Evolutionary conservation across 2,888 invertebrate species (phyloP), one percentile per base, ranked within the genome.

Genomic region (Scaptomyza cyrtandrae): DNA sequence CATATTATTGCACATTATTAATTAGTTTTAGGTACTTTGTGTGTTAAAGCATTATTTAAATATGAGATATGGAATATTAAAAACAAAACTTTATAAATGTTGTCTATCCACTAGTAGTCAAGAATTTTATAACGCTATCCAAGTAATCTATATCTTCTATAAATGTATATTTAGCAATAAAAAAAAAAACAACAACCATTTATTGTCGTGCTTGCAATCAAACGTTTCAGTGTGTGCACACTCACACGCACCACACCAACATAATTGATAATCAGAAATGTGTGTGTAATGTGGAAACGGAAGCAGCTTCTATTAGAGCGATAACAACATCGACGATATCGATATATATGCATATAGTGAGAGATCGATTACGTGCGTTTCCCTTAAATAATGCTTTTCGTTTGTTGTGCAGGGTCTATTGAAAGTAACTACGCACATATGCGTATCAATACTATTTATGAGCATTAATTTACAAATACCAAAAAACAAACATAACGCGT

Each of bases 11-110:
- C 60, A 75, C 60, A 35, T 57, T 61, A 64, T 65, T 52, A 46
- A 52, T 66, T 78, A 75, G 71, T 69, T 64, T 39, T 74, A 74
- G 74, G 60, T 49, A 58, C 24, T 41, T 46, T 62, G 61, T 62
- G 68, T 71, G 71, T 71, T 71, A 71, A 71, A 58, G 48, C 61
- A 61, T 64, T 45, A 66, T 75, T 67, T 56, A 71, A 78, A 72
- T 78, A 63, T 59, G 61, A 75, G 19, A 61, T 1, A 50, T 50
- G 61, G 58, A 75, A 74, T 68, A 78, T 59, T 70, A 74, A 60
- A 70, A 61, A 63, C 44, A 69, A 71, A 62, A 55, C 76, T 83
- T 83, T 83, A 86, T 85, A 83, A 83, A 75, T 83, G 83, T 83
- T 83, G 83, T 83, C 86, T 82, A 63, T 75, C 71, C 72, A 72